Evolutionary conservation across 2,888 invertebrate genomes (phyloP).

Genomic region (Dione vanillae): DNA sequence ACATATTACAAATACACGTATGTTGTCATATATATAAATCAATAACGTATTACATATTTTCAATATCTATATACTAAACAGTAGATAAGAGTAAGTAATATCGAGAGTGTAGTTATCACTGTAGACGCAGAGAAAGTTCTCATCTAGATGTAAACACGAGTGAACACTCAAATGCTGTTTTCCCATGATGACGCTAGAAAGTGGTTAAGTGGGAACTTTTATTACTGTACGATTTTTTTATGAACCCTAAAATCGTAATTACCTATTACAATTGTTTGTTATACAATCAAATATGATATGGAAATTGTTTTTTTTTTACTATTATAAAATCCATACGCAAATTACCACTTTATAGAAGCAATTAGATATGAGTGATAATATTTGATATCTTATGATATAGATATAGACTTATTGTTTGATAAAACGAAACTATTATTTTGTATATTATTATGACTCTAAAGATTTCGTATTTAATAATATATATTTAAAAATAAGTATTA

Average conservation of each 20-base stretch:
- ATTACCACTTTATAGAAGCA: conserved; percentile 11
- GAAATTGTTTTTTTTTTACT: not conserved
- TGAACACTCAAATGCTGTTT: conserved; percentile 60
- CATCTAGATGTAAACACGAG: conserved; percentile 49
- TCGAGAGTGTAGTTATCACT: conserved; percentile 38
- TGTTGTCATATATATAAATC: not conserved
- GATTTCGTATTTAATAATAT: not conserved
- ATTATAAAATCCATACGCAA: conserved; percentile 11
- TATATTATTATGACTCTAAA: not conserved
- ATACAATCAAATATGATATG: conserved; percentile 23
- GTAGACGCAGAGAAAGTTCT: conserved; percentile 49
- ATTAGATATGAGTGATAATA: conserved; percentile 20
- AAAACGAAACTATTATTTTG: not conserved
- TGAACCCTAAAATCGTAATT: conserved; percentile 31
- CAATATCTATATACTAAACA: not conserved
- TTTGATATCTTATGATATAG: conserved; percentile 7
- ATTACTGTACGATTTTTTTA: conserved; percentile 38
- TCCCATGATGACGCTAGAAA: conserved; percentile 77
- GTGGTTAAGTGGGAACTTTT: conserved; percentile 56
- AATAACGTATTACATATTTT: not conserved
- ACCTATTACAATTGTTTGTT: conserved; percentile 15
- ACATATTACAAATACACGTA: too few relatives aligned
- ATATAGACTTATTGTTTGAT: not conserved
- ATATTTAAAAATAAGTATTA: too few relatives aligned
- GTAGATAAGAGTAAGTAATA: conserved; percentile 39